Conservation (phyloP, 2,113 vertebrate genomes). For the Pica pica region DNA sequence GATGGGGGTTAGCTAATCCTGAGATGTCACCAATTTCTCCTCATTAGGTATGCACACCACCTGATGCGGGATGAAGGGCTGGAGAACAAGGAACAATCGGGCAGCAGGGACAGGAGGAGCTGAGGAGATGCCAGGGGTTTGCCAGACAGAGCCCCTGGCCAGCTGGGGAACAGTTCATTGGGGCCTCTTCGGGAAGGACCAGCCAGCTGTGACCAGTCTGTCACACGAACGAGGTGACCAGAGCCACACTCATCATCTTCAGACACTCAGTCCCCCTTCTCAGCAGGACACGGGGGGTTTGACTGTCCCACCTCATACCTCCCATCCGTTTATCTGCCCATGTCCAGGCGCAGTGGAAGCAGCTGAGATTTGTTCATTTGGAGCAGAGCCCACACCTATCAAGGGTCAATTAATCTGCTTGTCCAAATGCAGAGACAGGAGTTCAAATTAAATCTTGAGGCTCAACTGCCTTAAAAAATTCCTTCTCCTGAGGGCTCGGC, state of each 20-base stretch:
- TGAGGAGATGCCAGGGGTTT: not conserved
- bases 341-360: not conserved
- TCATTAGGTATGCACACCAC: not conserved
- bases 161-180: accelerated
- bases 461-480: not conserved
- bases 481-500: not conserved
- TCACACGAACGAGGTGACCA: not conserved
- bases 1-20: not conserved
- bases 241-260: not conserved
- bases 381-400: not conserved
- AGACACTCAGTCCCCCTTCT: accelerated
- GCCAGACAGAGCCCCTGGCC: not conserved
- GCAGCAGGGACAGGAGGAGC: not conserved
- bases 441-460: not conserved
- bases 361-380: not conserved
- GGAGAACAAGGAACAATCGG: not conserved
- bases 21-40: not conserved
- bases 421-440: not conserved
- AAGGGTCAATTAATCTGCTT: not conserved
- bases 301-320: not conserved
- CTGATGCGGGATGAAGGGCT: not conserved
- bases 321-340: not conserved
- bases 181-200: not conserved
- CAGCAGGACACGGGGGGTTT: not conserved
- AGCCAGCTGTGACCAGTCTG: not conserved